A percentile compares a stretch with the other conserved stretches of the same genome.
Evolutionary conservation across 1,140 invertebrate genomes (phyloP).

Genomic region (Macrostomum lignano): DNA sequence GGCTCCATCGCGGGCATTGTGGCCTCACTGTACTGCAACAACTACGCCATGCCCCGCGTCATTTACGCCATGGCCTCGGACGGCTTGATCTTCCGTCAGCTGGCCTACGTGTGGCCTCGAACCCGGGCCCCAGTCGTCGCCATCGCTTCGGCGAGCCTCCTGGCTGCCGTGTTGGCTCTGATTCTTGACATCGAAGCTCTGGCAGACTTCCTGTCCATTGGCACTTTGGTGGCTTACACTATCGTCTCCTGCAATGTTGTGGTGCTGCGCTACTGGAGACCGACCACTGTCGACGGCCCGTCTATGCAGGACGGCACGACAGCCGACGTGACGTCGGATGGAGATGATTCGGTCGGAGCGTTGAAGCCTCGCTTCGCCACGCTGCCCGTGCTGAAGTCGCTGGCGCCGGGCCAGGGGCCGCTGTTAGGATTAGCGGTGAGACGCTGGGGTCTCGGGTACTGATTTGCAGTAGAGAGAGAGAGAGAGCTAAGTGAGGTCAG

Average conservation of each 20-base stretch:
- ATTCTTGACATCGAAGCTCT: conserved; percentile 60
- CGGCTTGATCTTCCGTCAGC: conserved; percentile 46
- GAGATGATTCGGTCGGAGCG: background rate
- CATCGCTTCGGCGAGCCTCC: too few relatives aligned
- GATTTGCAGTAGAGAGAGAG: too few relatives aligned
- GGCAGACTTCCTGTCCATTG: conserved; percentile 75
- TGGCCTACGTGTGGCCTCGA: conserved; percentile 44
- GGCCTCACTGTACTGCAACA: conserved; percentile 44
- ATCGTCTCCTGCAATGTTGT: conserved; percentile 62
- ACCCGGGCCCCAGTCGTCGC: too few relatives aligned
- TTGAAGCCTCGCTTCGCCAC: background rate
- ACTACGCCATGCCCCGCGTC: conserved; percentile 52
- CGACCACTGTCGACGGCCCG: too few relatives aligned
- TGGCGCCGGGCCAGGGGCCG: background rate
- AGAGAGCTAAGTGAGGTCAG: too few relatives aligned
- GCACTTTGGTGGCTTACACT: conserved; percentile 58
- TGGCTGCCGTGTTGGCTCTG: conserved; percentile 44
- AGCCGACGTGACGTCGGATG: too few relatives aligned
- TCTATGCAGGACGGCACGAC: too few relatives aligned
- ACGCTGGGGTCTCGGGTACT: too few relatives aligned
- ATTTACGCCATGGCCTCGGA: conserved; percentile 66
- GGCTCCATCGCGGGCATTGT: conserved; percentile 67
- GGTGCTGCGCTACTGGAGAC: conserved; percentile 43
- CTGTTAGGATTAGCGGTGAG: too few relatives aligned
- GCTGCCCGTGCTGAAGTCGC: background rate